These are phyloP conservation scores for Stenopsyche tienmushanensis DNA, from an alignment of 1,140 invertebrate species.

Conservation along the genomic window DNA sequence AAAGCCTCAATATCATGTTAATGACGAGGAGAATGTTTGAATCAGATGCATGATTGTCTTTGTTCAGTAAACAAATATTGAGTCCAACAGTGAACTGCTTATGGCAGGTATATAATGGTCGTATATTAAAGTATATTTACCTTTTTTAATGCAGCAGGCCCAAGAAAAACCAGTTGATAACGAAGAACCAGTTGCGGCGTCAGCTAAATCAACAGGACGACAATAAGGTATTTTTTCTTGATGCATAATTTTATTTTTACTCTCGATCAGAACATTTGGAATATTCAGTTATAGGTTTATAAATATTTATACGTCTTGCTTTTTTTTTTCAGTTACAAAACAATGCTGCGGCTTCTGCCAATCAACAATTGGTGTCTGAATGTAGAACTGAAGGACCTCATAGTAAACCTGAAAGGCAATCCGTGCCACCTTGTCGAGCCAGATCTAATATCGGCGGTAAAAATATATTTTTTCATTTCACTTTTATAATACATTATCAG, in stretches of 20 bases:
- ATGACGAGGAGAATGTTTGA: no score
- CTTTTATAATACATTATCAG: no score
- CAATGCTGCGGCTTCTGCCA: background rate
- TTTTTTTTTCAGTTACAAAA: slow-evolving; percentile 17
- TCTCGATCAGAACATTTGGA: background rate
- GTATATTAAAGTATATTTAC: background rate
- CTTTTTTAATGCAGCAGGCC: slow-evolving; percentile 40
- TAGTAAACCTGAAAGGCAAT: slow-evolving; percentile 49
- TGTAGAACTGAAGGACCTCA: slow-evolving; percentile 41
- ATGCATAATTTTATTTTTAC: background rate
- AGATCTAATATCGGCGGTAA: slow-evolving; percentile 41
- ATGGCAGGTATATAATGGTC: background rate
- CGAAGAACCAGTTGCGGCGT: slow-evolving; percentile 57
- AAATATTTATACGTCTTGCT: background rate
- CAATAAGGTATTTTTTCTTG: slow-evolving; percentile 47
- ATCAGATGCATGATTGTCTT: background rate
- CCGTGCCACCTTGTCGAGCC: slow-evolving; percentile 50
- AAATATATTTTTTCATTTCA: background rate
- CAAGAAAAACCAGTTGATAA: slow-evolving; percentile 54
- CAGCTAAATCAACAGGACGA: slow-evolving; percentile 52
- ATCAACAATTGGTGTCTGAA: slow-evolving; percentile 38
- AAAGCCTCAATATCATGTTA: no score
- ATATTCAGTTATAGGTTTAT: slow-evolving; percentile 1
- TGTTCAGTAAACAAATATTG: background rate
- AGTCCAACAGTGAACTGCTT: background rate